phyloP scores from a whole-genome alignment of 37 sponge, comb jelly and placozoan genomes.

The Crambe crambe region DNA sequence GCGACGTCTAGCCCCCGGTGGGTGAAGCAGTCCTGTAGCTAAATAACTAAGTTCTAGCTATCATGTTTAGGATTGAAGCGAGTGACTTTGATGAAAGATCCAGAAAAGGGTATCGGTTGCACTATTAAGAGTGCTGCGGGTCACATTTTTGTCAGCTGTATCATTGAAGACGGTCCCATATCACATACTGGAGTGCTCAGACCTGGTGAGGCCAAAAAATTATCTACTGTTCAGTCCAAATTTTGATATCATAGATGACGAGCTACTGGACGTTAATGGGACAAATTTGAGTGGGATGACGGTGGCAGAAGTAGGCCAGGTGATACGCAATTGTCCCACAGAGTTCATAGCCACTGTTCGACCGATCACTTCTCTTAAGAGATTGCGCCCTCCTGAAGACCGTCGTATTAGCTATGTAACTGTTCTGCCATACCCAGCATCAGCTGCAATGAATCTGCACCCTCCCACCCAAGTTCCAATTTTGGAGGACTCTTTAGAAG shows the following conservation, averaged over 20 bases:
- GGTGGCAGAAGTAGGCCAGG: slow-evolving; percentile 49
- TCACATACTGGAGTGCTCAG: slow-evolving; percentile 72
- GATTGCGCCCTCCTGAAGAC: neutral
- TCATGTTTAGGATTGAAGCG: slow-evolving; percentile 61
- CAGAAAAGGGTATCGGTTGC: slow-evolving; percentile 77
- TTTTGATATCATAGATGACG: slow-evolving; percentile 69
- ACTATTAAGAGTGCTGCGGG: slow-evolving; percentile 83
- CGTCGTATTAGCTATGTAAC: neutral
- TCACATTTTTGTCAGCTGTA: slow-evolving; percentile 64
- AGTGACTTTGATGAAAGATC: slow-evolving; percentile 70
- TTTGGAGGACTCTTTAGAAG: slow-evolving; percentile 17
- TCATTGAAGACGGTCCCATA: slow-evolving; percentile 78
- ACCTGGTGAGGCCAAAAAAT: slow-evolving; percentile 64
- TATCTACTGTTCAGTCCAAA: too few relatives aligned
- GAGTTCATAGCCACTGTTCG: slow-evolving; percentile 77
- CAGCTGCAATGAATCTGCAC: too few relatives aligned
- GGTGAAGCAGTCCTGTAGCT: neutral
- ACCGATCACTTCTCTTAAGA: slow-evolving; percentile 52
- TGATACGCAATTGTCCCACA: slow-evolving; percentile 53
- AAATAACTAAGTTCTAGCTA: too few relatives aligned
- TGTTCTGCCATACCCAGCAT: neutral
- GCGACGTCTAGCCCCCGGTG: slow-evolving; percentile 42
- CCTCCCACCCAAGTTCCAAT: too few relatives aligned
- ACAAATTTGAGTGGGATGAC: slow-evolving; percentile 33
- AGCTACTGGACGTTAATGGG: slow-evolving; percentile 79